These are phyloP conservation scores for Cyrtonyx montezumae DNA, from an alignment of 2,113 vertebrate genomes.

Conservation along the genomic window DNA sequence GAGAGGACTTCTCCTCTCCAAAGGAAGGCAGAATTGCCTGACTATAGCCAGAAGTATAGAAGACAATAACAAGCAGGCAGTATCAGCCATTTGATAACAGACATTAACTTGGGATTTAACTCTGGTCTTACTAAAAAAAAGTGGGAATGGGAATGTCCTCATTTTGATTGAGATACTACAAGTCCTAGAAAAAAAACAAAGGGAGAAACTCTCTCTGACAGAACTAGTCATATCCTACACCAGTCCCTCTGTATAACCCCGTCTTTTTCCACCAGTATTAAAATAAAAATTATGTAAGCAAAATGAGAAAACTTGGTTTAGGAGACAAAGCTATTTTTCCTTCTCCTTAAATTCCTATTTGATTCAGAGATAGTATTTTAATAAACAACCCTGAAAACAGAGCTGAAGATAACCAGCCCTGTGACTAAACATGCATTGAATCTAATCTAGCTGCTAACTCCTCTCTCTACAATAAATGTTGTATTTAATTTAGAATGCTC, in stretches of 20 bases:
- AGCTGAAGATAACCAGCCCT: neutral
- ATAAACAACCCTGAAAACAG: slow-evolving; percentile 25
- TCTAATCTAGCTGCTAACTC: slow-evolving; percentile 3
- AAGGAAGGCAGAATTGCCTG: neutral
- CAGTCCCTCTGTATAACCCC: neutral
- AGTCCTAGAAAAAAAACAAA: neutral
- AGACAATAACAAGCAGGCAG: neutral
- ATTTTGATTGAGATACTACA: neutral
- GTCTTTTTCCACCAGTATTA: neutral
- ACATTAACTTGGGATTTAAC: neutral
- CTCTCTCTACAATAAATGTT: neutral
- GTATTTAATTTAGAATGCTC: neutral
- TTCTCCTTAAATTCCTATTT: neutral
- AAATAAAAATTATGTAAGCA: slow-evolving; percentile 10
- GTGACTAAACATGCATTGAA: neutral
- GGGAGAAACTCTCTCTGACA: neutral
- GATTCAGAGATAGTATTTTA: slow-evolving; percentile 26
- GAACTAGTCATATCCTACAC: neutral
- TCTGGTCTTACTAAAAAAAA: neutral
- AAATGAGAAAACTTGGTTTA: neutral
- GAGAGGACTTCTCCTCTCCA: neutral
- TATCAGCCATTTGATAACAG: neutral
- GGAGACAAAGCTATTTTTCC: neutral
- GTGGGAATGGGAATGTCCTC: neutral
- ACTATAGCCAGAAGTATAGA: neutral